phyloP scores from a whole-genome alignment of 2,888 invertebrate species.

The Pachydiplax longipennis region DNA sequence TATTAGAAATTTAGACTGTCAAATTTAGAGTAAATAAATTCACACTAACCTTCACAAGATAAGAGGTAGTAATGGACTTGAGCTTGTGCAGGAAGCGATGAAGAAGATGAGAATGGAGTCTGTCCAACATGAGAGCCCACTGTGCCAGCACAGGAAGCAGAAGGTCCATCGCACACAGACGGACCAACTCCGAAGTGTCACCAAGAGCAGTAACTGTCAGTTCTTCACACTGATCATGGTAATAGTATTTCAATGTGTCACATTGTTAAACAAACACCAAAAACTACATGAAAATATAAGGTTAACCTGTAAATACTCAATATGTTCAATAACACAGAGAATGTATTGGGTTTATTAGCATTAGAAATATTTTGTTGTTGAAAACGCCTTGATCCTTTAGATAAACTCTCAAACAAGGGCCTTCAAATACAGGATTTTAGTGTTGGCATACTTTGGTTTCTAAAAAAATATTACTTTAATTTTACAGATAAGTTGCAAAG shows the following conservation, averaged over 20 bases:
- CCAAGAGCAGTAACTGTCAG: slow-evolving; percentile 66
- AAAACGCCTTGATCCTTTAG: too few species aligned
- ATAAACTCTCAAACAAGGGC: too few species aligned
- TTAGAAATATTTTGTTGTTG: too few species aligned
- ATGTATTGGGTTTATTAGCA: too few species aligned
- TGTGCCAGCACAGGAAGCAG: slow-evolving; percentile 70
- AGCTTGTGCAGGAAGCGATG: slow-evolving; percentile 56
- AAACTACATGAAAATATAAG: too few species aligned
- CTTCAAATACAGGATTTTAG: too few species aligned
- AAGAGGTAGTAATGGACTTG: slow-evolving; percentile 39
- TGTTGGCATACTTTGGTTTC: too few species aligned
- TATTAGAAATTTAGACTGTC: too few species aligned
- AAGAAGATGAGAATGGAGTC: slow-evolving; percentile 65
- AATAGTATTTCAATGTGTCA: slow-evolving; percentile 45
- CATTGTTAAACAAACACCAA: not conserved
- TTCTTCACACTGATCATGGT: slow-evolving; percentile 63
- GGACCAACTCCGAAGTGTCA: slow-evolving; percentile 65
- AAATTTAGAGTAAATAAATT: not conserved
- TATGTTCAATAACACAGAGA: not conserved
- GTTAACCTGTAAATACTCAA: too few species aligned
- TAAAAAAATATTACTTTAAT: too few species aligned
- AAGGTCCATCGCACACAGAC: slow-evolving; percentile 63
- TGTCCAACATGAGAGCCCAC: slow-evolving; percentile 67
- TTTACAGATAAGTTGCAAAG: too few species aligned
- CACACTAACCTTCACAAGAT: not conserved